Conservation (phyloP, 2,113 vertebrate genomes). For the Tachysurus fulvidraco region DNA sequence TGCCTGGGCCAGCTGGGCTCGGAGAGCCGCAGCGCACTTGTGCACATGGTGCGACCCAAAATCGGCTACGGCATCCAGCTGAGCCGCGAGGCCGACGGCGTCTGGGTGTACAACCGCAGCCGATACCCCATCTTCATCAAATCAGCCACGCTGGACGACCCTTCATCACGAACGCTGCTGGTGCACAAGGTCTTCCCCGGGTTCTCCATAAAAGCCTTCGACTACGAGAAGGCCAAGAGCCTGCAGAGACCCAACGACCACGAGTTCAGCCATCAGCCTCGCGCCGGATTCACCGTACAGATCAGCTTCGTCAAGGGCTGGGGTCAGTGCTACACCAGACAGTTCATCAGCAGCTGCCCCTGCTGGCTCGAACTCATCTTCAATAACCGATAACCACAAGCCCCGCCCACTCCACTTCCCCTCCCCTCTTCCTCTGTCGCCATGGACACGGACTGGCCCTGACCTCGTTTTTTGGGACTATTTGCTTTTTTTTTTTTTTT, state of each 20-base stretch:
- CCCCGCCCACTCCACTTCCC: slow-evolving; percentile 37
- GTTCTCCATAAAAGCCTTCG: slow-evolving; percentile 98
- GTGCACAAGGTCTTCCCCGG: slow-evolving; percentile 98
- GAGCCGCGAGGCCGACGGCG: slow-evolving; percentile 90
- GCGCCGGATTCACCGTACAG: slow-evolving; percentile 95
- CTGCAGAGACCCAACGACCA: slow-evolving; percentile 96
- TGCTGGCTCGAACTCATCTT: slow-evolving; percentile 99
- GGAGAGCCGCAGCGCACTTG: slow-evolving; percentile 95
- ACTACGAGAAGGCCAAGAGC: slow-evolving; percentile 95
- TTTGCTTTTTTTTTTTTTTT: slow-evolving; percentile 35
- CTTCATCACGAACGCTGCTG: slow-evolving; percentile 93
- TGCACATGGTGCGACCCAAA: slow-evolving; percentile 95
- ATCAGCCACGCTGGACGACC: slow-evolving; percentile 99
- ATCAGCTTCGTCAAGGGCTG: slow-evolving; percentile 99
- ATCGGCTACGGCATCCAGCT: slow-evolving; percentile 98
- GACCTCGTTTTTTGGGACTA: slow-evolving; percentile 22
- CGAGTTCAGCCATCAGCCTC: slow-evolving; percentile 95
- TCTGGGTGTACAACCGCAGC: slow-evolving; percentile 99
- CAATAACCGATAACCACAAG: slow-evolving; percentile 86
- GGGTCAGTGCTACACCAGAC: slow-evolving; percentile 98
- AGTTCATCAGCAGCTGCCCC: slow-evolving; percentile 99
- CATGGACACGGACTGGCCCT: slow-evolving; percentile 49
- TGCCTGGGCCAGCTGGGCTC: slow-evolving; percentile 97
- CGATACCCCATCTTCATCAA: slow-evolving; percentile 99
- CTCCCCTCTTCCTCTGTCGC: slow-evolving; percentile 24